phyloP scores from a whole-genome alignment of 1,140 invertebrate genomes.

The Philopotamus ludificatus region DNA sequence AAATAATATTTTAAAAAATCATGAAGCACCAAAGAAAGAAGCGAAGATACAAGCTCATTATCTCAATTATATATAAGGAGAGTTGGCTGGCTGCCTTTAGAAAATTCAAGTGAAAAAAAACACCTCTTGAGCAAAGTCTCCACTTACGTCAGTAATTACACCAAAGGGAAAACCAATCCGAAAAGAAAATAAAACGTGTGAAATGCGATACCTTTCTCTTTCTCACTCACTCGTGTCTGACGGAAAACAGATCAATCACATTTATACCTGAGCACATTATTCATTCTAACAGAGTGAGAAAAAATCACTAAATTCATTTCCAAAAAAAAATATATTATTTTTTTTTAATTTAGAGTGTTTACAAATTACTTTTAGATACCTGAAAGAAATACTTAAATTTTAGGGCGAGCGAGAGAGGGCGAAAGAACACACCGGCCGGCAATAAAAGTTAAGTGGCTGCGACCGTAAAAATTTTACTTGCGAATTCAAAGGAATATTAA shows the following conservation, averaged over 20 bases:
- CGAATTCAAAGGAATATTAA: slow-evolving; percentile 18
- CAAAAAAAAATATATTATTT: too few species aligned
- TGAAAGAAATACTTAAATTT: slow-evolving; percentile 9
- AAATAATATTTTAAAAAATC: too few species aligned
- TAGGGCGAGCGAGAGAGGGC: too few species aligned
- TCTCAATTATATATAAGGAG: too few species aligned
- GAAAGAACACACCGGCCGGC: slow-evolving; percentile 8
- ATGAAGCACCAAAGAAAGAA: too few species aligned
- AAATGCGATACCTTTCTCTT: slow-evolving; percentile 17
- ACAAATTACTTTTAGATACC: neutral
- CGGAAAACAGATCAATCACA: slow-evolving; percentile 18
- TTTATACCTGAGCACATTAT: slow-evolving; percentile 15
- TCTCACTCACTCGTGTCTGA: slow-evolving; percentile 3
- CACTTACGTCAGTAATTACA: neutral
- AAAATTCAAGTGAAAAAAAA: too few species aligned
- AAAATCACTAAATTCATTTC: too few species aligned
- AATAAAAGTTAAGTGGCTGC: slow-evolving; percentile 16
- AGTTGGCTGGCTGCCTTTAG: too few species aligned
- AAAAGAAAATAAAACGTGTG: slow-evolving; percentile 6
- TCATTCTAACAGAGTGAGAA: slow-evolving; percentile 16
- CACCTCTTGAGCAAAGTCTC: neutral
- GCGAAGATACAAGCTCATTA: too few species aligned
- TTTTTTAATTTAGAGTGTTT: too few species aligned
- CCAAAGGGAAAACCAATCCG: neutral
- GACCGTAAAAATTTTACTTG: slow-evolving; percentile 9